These are phyloP conservation scores for Ophraella communa DNA, from an alignment of 2,888 invertebrate genomes.

Conservation along the genomic window DNA sequence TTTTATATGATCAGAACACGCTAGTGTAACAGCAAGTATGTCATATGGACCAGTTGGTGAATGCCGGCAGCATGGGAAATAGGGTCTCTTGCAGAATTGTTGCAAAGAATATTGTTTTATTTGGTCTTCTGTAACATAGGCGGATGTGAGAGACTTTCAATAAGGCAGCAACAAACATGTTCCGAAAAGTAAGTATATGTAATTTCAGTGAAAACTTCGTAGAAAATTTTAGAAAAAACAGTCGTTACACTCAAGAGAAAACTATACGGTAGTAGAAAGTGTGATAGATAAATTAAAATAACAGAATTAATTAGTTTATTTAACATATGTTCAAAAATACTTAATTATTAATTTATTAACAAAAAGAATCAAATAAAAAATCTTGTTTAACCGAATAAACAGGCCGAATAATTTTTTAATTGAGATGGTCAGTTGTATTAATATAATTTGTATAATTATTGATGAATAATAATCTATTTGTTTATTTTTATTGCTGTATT, in stretches of 20 bases:
- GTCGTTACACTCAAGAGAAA: not conserved
- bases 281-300: not conserved
- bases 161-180: constrained; percentile 21
- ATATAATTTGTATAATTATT: too few species aligned
- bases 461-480: too few species aligned
- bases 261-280: not conserved
- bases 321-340: too few species aligned
- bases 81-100: constrained; percentile 49
- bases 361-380: too few species aligned
- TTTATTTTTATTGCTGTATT: too few species aligned
- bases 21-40: constrained; percentile 52
- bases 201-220: not conserved
- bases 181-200: not conserved
- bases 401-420: too few species aligned
- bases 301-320: not conserved
- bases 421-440: too few species aligned
- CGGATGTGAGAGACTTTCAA: constrained; percentile 4
- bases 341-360: too few species aligned
- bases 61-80: constrained; percentile 50
- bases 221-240: not conserved
- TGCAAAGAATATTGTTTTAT: constrained; percentile 39
- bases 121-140: constrained; percentile 46
- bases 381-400: too few species aligned
- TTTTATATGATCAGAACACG: constrained; percentile 55
- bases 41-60: constrained; percentile 58